phyloP scores from a whole-genome alignment of 64 coral and sea anemone species.

The Exaiptasia diaphana region DNA sequence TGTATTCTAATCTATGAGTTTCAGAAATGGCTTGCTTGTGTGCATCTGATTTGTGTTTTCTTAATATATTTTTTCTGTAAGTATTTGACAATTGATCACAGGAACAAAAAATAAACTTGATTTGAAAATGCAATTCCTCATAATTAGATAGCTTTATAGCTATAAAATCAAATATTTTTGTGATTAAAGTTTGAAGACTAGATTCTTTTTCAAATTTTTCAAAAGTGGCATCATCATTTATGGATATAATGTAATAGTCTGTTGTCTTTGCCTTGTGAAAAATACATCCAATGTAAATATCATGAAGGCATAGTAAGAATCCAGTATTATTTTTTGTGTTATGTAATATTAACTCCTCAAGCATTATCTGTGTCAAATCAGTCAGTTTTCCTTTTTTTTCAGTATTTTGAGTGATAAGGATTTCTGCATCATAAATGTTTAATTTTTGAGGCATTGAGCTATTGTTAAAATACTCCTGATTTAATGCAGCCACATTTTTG shows the following conservation, averaged over 20 bases:
- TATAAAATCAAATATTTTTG: too few species aligned
- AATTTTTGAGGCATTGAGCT: neutral
- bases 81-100: constrained; percentile 40
- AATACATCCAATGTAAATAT: constrained; percentile 28
- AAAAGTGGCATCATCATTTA: constrained; percentile 33
- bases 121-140: too few species aligned
- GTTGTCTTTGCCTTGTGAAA: constrained; percentile 40
- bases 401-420: neutral
- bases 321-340: constrained; percentile 13
- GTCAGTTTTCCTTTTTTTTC: constrained; percentile 6
- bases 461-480: neutral
- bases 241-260: constrained; percentile 50
- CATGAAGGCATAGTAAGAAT: constrained; percentile 12
- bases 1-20: constrained; percentile 37
- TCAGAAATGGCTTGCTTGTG: constrained; percentile 28
- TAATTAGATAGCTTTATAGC: too few species aligned
- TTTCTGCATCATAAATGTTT: constrained; percentile 18
- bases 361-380: constrained; percentile 15
- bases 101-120: constrained; percentile 54
- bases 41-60: constrained; percentile 52
- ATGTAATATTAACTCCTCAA: constrained; percentile 24
- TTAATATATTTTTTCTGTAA: constrained; percentile 55
- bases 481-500: constrained; percentile 13
- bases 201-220: too few species aligned
- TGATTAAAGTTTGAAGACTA: too few species aligned